Evolutionary conservation across 1,140 invertebrate species (phyloP), one percentile per base, ranked within the genome.

Genomic region (Globodera ellingtonae): DNA sequence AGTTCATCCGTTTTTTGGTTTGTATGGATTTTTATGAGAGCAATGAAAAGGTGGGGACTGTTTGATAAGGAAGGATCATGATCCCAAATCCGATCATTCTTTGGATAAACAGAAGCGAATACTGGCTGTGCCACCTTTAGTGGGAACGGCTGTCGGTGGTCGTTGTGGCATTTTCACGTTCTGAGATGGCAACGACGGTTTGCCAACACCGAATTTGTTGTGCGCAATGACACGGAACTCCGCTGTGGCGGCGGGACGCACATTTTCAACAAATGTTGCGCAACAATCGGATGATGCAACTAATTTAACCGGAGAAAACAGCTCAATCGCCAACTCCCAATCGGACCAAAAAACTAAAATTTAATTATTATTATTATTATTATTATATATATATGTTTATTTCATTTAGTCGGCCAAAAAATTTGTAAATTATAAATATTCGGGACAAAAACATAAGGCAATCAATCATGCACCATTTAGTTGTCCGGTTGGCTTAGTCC

Each of bases 221-320:
- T 97, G 93, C 24, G 97, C 96, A 84, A 93, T 95, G 1, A 99
- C 94, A 81, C 96, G 91, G 90, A 99, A 98, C 89, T 98, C 95
- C 90, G 98, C 98, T 0, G 94, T 94, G 1, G 94, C 93, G 0
- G 97, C 95, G 0, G 97, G 96, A 90, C 96, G 95, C 47, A 99
- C 91, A 88, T 94, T 94, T 35, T 92, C 93, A 4, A 97, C 90
- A 21, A 97, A 89, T 5, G 94, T 92, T 92, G 93, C 95, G 44
- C 82, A 88, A 24, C 94, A 92, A 44, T 67, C 66, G 66, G 66
- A 9, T 1, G 66, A 44, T 7, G 66, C 8, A 67, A 44, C 18
- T 18, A 44, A 8, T 67, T 21, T 44, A 4, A 6, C 66, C 7
- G 66, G 18, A 52, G 66, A 15, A 15, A 67, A 67, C 66, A 67